A percentile compares a stretch with the other conserved stretches of the same genome.
These are phyloP conservation scores for Indicator indicator DNA, from an alignment of 2,113 vertebrate genomes.

Conservation along the genomic window DNA sequence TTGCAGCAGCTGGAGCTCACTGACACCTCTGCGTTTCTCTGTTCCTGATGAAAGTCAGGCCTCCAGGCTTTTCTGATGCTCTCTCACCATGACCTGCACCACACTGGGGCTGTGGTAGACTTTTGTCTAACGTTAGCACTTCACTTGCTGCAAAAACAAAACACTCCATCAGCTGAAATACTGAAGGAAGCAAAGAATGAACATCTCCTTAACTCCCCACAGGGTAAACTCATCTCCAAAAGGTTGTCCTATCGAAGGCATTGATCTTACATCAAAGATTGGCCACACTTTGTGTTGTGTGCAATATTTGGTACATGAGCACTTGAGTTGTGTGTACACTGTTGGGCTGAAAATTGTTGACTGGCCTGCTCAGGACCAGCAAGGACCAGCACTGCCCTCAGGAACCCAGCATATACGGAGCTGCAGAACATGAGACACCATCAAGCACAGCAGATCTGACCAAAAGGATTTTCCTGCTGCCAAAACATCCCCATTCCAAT, in stretches of 20 bases:
- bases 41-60: background rate
- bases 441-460: background rate
- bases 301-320: rapidly evolving
- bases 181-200: background rate
- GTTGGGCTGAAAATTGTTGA: background rate
- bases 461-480: background rate
- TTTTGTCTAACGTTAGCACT: background rate
- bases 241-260: background rate
- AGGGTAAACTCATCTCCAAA: background rate
- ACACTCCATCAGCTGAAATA: background rate
- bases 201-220: background rate
- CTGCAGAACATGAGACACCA: background rate
- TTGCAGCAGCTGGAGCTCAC: background rate
- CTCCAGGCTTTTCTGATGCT: background rate
- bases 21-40: background rate
- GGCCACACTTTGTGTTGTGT: background rate
- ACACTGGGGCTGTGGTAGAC: background rate
- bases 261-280: background rate
- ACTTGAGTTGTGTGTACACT: rapidly evolving
- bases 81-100: background rate
- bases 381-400: background rate
- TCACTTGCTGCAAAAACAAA: background rate
- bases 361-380: background rate
- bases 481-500: background rate
- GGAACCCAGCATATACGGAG: background rate